Conservation (phyloP, 2,113 vertebrate genomes). For the Balaenoptera acutorostrata region DNA sequence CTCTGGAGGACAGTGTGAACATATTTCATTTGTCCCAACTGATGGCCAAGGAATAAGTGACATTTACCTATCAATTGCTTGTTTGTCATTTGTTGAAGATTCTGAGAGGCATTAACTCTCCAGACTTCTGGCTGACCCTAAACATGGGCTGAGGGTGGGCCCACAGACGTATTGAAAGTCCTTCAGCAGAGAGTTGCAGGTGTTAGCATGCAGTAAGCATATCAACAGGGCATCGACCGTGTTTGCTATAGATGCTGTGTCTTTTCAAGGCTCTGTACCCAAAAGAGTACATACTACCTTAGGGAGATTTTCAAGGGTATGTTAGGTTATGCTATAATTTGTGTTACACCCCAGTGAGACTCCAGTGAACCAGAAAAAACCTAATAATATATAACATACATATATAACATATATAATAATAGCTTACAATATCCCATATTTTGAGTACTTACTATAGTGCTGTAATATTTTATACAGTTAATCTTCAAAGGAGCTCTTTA, state of each 20-base stretch:
- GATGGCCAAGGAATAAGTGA: background rate
- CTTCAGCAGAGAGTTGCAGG: background rate
- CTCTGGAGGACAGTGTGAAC: background rate
- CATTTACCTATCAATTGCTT: background rate
- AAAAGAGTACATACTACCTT: background rate
- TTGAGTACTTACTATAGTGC: background rate
- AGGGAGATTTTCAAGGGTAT: background rate
- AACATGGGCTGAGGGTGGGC: background rate
- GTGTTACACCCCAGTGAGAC: background rate
- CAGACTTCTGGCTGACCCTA: background rate
- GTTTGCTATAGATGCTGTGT: background rate
- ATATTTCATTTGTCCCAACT: background rate
- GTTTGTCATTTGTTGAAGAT: background rate
- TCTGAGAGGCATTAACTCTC: background rate
- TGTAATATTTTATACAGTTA: background rate
- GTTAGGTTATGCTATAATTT: background rate
- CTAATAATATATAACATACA: background rate
- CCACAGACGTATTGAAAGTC: background rate
- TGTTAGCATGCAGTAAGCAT: background rate
- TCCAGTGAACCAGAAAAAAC: background rate
- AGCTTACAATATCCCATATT: background rate
- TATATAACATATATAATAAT: background rate
- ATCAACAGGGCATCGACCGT: background rate
- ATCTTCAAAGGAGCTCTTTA: background rate
- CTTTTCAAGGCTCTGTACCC: background rate